These are phyloP conservation scores for Salpingus planirostris DNA, from an alignment of 2,888 invertebrate species.

Conservation along the genomic window DNA sequence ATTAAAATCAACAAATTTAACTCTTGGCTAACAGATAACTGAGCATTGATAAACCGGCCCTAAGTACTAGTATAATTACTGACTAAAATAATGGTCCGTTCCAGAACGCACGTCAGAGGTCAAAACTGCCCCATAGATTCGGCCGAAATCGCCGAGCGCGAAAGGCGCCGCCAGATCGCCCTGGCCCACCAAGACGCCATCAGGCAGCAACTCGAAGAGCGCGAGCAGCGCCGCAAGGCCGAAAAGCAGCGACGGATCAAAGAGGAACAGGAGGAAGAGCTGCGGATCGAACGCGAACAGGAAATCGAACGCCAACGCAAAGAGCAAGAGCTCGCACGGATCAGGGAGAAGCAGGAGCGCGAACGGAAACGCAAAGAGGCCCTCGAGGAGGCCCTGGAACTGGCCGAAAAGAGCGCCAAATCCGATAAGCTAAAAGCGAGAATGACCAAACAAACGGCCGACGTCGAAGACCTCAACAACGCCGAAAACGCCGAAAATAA, in stretches of 20 bases:
- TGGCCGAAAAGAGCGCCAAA: conserved; percentile 55
- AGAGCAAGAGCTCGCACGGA: conserved; percentile 60
- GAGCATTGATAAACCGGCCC: no score
- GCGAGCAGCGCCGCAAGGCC: conserved; percentile 63
- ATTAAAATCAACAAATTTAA: no score
- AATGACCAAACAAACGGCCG: conserved; percentile 26
- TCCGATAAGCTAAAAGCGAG: conserved; percentile 40
- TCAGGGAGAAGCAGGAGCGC: conserved; percentile 60
- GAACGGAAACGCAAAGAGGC: conserved; percentile 66
- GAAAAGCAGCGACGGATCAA: conserved; percentile 64
- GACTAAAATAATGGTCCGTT: background rate
- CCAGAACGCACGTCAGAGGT: conserved; percentile 68
- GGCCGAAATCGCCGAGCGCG: conserved; percentile 69
- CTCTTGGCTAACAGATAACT: no score
- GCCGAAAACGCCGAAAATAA: conserved; percentile 27
- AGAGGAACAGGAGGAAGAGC: conserved; percentile 77
- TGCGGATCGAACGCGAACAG: conserved; percentile 64
- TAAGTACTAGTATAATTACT: no score
- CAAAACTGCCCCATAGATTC: conserved; percentile 81
- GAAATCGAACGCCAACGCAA: conserved; percentile 59
- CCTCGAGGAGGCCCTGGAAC: conserved; percentile 68
- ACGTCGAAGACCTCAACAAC: conserved; percentile 11
- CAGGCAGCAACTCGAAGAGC: conserved; percentile 74
- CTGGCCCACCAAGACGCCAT: conserved; percentile 81
- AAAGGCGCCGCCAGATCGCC: conserved; percentile 72